phyloP scores from a whole-genome alignment of 2,797 vertebrate genomes.

The Anguilla pacifica region DNA sequence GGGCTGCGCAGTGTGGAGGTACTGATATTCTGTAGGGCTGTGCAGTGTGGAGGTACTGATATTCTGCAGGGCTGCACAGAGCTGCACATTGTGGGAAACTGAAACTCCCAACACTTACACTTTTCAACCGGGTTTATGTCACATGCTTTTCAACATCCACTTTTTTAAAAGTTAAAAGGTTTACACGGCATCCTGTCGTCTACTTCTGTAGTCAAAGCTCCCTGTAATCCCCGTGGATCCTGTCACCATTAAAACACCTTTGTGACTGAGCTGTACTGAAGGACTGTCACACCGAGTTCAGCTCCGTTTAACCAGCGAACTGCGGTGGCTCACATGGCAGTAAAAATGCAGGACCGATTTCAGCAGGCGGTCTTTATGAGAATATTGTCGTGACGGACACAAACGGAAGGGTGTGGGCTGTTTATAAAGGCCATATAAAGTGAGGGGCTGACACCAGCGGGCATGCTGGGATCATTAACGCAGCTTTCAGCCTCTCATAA shows the following conservation, averaged over 20 bases:
- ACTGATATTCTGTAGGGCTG: no score
- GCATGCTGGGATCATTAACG: neutral
- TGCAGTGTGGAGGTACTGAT: neutral
- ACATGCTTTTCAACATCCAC: neutral
- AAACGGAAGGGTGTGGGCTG: neutral
- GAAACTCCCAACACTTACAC: neutral
- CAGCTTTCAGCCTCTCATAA: neutral
- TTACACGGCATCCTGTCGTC: no score
- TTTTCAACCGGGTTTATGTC: neutral
- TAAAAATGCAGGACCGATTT: neutral
- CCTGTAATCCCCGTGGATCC: neutral
- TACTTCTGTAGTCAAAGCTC: neutral
- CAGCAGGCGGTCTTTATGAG: neutral
- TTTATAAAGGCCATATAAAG: slow-evolving; percentile 1
- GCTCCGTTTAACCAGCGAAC: neutral
- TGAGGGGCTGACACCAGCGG: neutral
- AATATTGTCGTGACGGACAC: neutral
- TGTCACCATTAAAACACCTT: neutral
- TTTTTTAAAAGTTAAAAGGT: no score
- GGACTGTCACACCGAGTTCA: neutral
- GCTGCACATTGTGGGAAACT: no score
- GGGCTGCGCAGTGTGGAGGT: no score
- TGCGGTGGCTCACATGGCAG: neutral
- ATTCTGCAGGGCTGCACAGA: neutral
- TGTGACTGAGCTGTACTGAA: neutral